Base-by-base conservation (phyloP, 2,888 invertebrate species). In the Bedellia somnulentella region DNA sequence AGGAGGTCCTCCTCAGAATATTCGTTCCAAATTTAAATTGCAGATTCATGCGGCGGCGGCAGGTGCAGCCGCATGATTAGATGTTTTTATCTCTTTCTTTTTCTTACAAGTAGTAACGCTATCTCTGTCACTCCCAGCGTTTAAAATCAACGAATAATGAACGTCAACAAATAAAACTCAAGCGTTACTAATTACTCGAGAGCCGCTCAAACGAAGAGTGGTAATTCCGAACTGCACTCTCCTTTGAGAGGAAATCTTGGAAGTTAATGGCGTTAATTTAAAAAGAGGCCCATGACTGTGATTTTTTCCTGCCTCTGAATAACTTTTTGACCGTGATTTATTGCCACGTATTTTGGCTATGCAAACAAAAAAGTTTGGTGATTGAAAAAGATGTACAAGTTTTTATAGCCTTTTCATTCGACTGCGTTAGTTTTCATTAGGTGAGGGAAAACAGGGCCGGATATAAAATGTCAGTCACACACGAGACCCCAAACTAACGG, bases 141-240 rank as follows among this genome's bases (percentile, higher is more conserved):
- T 43, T 49, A 55, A 60, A 71, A 70, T 71, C 67, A 71, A 60
- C 57, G 61, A 61, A 63, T 71, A 75, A 75, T 71, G 64, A 71
- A 66, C 64, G 71, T 67, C 68, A 71, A 75, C 75, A 76, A 77
- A 76, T 76, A 73, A 76, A 73, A 76, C 53, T 68, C 63, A 49
- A 76, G 70, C 76, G 70, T 76, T 62, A 77, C 76, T 77, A 77
- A 77, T 77, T 76, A 77, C 75, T 61, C 42, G 57, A 31, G 32
- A 52, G 50, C 46, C 50, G 52, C 55, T 71, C 62, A 52, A 58
- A 66, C 60, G 63, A 47, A 64, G 66, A 62, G 68, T 67, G 68
- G 67, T 62, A 70, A 73, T 71, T 64, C 66, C 33, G 35, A 37
- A 36, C 68, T 68, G 66, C 70, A 70, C 68, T 71, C 66, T 54